phyloP scores from a whole-genome alignment of 2,797 vertebrate genomes.

The Hippoglossus hippoglossus region DNA sequence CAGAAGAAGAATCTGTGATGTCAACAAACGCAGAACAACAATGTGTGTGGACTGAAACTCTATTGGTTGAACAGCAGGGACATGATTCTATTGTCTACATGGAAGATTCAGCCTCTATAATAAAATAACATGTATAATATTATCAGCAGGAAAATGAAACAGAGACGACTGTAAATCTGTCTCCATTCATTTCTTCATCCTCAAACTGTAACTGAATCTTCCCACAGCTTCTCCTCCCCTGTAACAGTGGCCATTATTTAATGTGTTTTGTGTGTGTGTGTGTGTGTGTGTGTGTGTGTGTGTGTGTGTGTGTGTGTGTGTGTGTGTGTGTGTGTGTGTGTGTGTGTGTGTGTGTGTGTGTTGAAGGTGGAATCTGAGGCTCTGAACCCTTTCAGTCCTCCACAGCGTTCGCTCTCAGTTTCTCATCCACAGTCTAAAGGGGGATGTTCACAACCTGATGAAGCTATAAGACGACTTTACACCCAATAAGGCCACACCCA shows the following conservation, averaged over 20 bases:
- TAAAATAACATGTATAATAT: conserved; percentile 15
- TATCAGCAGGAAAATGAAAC: background rate
- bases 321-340: background rate
- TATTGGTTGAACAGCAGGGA: no score
- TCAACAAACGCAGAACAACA: no score
- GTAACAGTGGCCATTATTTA: conserved; percentile 26
- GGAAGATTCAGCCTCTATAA: background rate
- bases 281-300: background rate
- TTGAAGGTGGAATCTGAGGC: conserved; percentile 37
- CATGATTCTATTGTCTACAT: no score
- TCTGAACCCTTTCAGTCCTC: conserved; percentile 28
- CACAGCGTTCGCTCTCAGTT: conserved; percentile 7
- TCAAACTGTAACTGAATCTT: conserved; percentile 24
- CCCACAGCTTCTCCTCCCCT: background rate
- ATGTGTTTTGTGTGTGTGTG: conserved; percentile 25
- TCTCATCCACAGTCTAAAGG: background rate
- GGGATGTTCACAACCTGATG: no score
- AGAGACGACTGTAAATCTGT: conserved; percentile 11
- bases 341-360: background rate
- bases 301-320: background rate
- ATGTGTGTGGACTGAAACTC: no score
- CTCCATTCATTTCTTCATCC: conserved; percentile 18
- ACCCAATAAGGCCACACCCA: no score
- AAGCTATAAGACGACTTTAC: no score
- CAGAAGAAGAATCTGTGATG: no score